Evolutionary conservation across 2,113 vertebrate genomes (phyloP), one percentile per base, ranked within the genome.

Genomic region (Scopus umbretta): DNA sequence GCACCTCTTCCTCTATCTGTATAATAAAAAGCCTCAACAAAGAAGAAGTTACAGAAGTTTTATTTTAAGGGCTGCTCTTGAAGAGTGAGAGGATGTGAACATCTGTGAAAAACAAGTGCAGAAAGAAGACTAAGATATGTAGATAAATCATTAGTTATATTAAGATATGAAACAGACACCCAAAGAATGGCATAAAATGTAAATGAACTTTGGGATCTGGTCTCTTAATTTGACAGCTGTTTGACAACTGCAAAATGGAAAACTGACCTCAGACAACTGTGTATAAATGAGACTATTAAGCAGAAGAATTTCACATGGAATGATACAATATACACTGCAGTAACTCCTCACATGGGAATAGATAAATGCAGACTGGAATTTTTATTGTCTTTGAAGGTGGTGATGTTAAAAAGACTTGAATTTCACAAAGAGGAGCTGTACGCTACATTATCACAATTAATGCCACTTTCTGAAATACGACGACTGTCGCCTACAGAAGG

Each of bases 321-420:
- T 98, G 98, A 98, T 98, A 98, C 93, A 96, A 86, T 97, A 98
- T 98, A 98, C 96, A 96, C 87, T 94, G 96, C 95, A 96, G 80
- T 94, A 97, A 89, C 94, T 91, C 97, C 97, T 98, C 98, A 97
- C 97, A 97, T 68, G 97, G 98, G 97, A 98, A 98, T 94, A 98
- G 98, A 98, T 97, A 97, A 98, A 98, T 87, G 91, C 80, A 90
- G 96, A 70, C 92, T 97, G 97, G 97, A 97, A 97, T 97, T 97
- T 97, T 95, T 98, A 97, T 98, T 97, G 97, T 98, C 97, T 98
- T 98, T 98, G 98, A 99, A 98, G 97, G 97, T 95, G 91, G 86
- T 92, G 96, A 95, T 97, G 91, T 85, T 96, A 95, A 97, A 92
- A 62, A 92, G 93, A 97, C 76, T 98, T 97, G 97, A 97, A 84